A percentile compares a stretch with the other conserved stretches of the same genome.
Evolutionary conservation across 2,888 invertebrate species (phyloP).

Genomic region (Helobdella robusta): DNA sequence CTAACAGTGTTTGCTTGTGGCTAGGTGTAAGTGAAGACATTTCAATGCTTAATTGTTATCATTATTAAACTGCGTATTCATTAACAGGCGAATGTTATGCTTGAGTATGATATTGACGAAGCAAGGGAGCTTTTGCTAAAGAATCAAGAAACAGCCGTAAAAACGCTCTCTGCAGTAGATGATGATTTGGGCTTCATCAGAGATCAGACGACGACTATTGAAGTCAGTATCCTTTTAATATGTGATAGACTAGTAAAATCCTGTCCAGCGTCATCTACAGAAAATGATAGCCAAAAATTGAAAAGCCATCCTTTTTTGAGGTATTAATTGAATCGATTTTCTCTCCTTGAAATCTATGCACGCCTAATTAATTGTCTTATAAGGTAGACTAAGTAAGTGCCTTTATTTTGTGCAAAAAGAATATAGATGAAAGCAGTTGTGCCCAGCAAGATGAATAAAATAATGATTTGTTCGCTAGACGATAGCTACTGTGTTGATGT

Average conservation of each 20-base stretch:
- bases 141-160: slow-evolving; percentile 61
- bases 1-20: slow-evolving; percentile 70
- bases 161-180: slow-evolving; percentile 72
- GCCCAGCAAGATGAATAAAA: too few species aligned
- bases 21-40: slow-evolving; percentile 53
- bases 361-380: neutral
- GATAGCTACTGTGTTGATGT: too few species aligned
- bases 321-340: neutral
- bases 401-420: too few species aligned
- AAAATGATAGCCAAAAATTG: too few species aligned
- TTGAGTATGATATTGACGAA: slow-evolving; percentile 85
- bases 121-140: slow-evolving; percentile 72
- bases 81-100: slow-evolving; percentile 75
- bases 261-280: too few species aligned
- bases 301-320: neutral
- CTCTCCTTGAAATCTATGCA: neutral
- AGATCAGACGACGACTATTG: slow-evolving; percentile 93
- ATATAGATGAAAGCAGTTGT: too few species aligned
- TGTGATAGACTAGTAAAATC: neutral
- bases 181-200: slow-evolving; percentile 86
- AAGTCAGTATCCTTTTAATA: slow-evolving; percentile 64
- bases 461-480: too few species aligned
- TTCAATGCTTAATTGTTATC: neutral
- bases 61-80: slow-evolving; percentile 1
- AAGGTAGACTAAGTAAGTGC: too few species aligned